Conservation (phyloP, 2,888 invertebrate species). For the Dyspetes luteomarginatus region DNA sequence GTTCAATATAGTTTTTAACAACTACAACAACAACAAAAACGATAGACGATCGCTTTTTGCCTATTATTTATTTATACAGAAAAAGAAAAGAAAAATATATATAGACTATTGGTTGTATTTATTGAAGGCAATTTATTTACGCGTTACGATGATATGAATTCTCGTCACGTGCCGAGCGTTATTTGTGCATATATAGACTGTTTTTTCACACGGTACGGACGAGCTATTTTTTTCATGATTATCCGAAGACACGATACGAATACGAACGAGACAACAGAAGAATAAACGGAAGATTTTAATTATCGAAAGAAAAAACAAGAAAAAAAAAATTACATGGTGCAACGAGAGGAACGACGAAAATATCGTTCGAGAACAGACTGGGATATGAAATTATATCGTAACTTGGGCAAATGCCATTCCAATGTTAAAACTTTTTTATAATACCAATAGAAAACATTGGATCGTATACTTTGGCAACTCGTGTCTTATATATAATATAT, state of each 20-base stretch:
- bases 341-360: conserved; percentile 25
- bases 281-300: neutral
- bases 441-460: conserved; percentile 67
- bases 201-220: conserved; percentile 49
- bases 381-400: conserved; percentile 61
- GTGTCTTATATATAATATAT: conserved; percentile 23
- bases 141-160: conserved; percentile 67
- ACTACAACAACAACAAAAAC: conserved; percentile 11
- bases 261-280: neutral
- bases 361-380: conserved; percentile 69
- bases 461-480: conserved; percentile 29
- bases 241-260: neutral
- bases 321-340: conserved; percentile 15
- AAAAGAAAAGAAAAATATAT: conserved; percentile 54
- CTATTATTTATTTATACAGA: conserved; percentile 78
- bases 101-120: conserved; percentile 82
- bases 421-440: conserved; percentile 80
- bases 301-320: conserved; percentile 23
- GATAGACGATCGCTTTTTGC: conserved; percentile 71
- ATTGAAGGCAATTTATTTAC: conserved; percentile 80
- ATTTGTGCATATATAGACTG: conserved; percentile 34
- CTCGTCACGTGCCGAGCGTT: conserved; percentile 61
- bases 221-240: conserved; percentile 7
- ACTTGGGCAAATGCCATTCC: conserved; percentile 77
- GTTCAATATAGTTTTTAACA: conserved; percentile 42